Conservation (phyloP, 2,888 invertebrate species). For the Lucinisca nassula region DNA sequence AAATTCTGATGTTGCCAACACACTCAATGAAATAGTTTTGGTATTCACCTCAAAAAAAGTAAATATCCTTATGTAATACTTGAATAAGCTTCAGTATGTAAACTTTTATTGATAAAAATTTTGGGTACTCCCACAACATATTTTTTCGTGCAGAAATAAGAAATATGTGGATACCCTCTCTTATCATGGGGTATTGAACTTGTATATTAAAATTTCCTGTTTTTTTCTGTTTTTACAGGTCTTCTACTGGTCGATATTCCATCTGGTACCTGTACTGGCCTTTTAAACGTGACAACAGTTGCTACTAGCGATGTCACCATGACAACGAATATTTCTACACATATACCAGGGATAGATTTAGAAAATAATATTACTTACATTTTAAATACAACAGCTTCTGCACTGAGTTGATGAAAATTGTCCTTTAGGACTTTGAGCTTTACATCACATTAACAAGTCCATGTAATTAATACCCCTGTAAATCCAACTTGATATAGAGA, state of each 20-base stretch:
- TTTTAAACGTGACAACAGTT: constrained; percentile 38
- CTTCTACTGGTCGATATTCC: constrained; percentile 66
- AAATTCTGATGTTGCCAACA: too few species aligned
- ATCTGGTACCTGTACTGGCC: constrained; percentile 44
- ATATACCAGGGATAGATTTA: background rate
- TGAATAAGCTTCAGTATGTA: too few species aligned
- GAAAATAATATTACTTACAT: constrained; percentile 33
- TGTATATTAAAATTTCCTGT: background rate
- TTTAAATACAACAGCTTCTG: constrained; percentile 24
- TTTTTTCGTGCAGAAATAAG: too few species aligned
- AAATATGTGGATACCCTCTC: too few species aligned
- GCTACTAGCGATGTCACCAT: constrained; percentile 46
- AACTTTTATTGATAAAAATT: too few species aligned
- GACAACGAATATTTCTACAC: constrained; percentile 15
- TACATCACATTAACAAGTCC: too few species aligned
- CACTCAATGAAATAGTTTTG: too few species aligned
- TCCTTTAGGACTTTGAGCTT: background rate
- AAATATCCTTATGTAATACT: too few species aligned
- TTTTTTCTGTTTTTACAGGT: constrained; percentile 50
- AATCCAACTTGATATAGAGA: too few species aligned
- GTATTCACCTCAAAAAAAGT: background rate
- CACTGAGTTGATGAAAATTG: background rate
- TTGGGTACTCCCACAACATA: too few species aligned
- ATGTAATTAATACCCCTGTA: too few species aligned
- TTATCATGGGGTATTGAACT: too few species aligned